Evolutionary conservation across 2,113 vertebrate species (phyloP).

Genomic region (human): DNA sequence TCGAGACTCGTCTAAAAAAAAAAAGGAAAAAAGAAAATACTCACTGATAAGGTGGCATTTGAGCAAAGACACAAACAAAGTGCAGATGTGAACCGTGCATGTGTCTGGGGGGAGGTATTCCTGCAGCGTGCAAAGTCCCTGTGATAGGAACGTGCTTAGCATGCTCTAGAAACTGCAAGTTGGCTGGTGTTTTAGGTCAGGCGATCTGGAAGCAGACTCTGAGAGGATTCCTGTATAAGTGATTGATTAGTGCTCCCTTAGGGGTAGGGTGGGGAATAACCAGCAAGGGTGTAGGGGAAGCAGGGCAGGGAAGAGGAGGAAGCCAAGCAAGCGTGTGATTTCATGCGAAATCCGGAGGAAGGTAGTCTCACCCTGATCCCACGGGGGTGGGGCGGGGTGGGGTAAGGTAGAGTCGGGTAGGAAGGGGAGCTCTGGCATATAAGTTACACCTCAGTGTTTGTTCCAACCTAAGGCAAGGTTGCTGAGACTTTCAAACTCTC

Average conservation of each 20-base stretch:
- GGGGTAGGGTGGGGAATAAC: too few species aligned
- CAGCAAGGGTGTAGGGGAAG: not conserved
- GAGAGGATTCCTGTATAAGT: not conserved
- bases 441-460: too few species aligned
- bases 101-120: not conserved
- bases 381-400: fast-evolving
- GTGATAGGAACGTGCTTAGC: not conserved
- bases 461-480: too few species aligned
- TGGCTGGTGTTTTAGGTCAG: not conserved
- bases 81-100: not conserved
- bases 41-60: too few species aligned
- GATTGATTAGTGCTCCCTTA: not conserved
- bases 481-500: too few species aligned
- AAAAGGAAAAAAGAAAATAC: not conserved
- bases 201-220: not conserved
- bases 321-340: too few species aligned
- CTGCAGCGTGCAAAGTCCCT: not conserved
- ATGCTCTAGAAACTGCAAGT: not conserved
- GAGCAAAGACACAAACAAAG: too few species aligned
- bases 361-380: not conserved
- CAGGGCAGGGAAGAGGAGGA: too few species aligned
- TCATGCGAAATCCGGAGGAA: not conserved
- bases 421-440: not conserved
- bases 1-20: too few species aligned
- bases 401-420: too few species aligned